Evolutionary conservation across 1,140 invertebrate species (phyloP).

Genomic region (Halesus radiatus): DNA sequence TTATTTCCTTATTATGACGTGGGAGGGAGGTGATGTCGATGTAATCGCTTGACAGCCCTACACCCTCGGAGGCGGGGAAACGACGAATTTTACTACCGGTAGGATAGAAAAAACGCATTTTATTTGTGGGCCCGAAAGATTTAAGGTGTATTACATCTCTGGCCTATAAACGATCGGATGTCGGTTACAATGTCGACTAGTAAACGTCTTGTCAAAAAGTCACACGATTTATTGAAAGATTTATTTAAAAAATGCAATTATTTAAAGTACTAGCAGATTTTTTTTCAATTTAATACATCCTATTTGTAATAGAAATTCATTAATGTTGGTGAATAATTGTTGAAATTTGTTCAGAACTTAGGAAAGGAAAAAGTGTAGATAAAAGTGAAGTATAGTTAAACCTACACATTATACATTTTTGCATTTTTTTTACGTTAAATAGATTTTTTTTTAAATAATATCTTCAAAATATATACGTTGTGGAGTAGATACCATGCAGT

Average conservation of each 20-base stretch:
- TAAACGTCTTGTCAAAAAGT: neutral
- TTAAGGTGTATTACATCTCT: constrained; percentile 23
- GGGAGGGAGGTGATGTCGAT: constrained; percentile 56
- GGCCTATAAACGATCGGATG: constrained; percentile 3
- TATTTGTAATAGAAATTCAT: no score
- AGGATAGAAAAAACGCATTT: constrained; percentile 36
- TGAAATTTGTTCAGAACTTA: no score
- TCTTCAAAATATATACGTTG: neutral
- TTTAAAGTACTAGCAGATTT: no score
- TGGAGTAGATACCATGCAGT: neutral
- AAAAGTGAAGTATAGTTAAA: no score
- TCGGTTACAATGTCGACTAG: neutral
- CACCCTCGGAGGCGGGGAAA: constrained; percentile 36
- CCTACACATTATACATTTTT: no score
- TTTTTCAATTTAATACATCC: no score
- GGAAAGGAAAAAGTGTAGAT: no score
- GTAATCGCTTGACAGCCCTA: constrained; percentile 50
- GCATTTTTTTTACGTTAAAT: no score
- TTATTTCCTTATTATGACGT: constrained; percentile 58
- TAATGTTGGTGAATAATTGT: no score
- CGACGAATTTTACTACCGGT: constrained; percentile 42
- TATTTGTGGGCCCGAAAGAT: constrained; percentile 19
- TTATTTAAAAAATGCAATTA: no score
- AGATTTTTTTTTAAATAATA: no score
- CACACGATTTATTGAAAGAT: no score